A percentile compares a stretch with the other conserved stretches of the same genome.
phyloP scores from a whole-genome alignment of 2,797 vertebrate genomes.

The Naso thynnoides region DNA sequence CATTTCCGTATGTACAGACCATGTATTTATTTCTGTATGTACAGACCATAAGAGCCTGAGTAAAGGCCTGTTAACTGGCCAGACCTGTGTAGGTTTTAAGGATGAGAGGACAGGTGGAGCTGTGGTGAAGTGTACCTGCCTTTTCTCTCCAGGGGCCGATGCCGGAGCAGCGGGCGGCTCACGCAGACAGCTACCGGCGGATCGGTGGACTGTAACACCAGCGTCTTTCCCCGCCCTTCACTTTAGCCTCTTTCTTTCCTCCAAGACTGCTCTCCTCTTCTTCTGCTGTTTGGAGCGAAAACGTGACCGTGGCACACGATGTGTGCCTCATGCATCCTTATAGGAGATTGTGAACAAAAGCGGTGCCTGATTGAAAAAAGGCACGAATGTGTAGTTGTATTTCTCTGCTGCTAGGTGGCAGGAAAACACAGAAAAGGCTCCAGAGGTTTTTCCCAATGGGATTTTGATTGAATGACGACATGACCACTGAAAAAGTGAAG shows the following conservation, averaged over 20 bases:
- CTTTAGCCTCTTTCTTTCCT: conserved; percentile 27
- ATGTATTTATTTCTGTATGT: neutral
- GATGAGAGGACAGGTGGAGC: conserved; percentile 44
- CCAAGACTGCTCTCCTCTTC: conserved; percentile 31
- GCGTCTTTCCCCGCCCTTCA: conserved; percentile 57
- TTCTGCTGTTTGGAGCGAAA: conserved; percentile 28
- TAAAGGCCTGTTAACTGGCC: neutral
- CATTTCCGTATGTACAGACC: neutral
- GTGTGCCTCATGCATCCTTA: conserved; percentile 35
- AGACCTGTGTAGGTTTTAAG: conserved; percentile 25
- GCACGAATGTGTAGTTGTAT: conserved; percentile 50
- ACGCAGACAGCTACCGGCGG: conserved; percentile 93
- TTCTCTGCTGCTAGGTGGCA: conserved; percentile 68
- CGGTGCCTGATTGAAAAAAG: conserved; percentile 43
- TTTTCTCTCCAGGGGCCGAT: conserved; percentile 91
- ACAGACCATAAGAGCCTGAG: too few species aligned
- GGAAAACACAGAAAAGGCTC: conserved; percentile 38
- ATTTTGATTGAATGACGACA: conserved; percentile 22
- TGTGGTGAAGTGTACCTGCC: conserved; percentile 92
- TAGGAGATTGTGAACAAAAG: conserved; percentile 46
- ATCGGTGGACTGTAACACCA: conserved; percentile 92
- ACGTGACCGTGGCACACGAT: conserved; percentile 3
- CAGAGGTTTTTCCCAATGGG: conserved; percentile 52
- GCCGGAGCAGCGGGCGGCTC: conserved; percentile 91
- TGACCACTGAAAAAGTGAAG: conserved; percentile 3